These are phyloP conservation scores for Scalopus aquaticus DNA, from an alignment of 2,113 vertebrate species.

Conservation along the genomic window DNA sequence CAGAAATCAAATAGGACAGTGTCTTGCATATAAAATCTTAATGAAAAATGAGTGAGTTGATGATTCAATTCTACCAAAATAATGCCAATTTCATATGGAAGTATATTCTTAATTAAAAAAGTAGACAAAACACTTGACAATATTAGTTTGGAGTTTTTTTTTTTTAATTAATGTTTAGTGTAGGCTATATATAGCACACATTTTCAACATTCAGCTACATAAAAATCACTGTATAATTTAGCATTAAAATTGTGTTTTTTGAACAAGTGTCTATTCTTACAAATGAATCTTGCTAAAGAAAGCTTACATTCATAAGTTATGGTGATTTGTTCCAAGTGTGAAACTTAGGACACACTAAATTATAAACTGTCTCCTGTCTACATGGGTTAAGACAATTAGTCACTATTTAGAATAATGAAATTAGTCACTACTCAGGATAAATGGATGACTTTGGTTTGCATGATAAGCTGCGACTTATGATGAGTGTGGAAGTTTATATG, in stretches of 20 bases:
- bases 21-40: neutral
- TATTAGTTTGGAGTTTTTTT: neutral
- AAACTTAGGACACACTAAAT: conserved; percentile 71
- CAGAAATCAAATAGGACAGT: neutral
- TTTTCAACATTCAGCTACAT: neutral
- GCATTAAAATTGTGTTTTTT: neutral
- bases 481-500: conserved; percentile 51
- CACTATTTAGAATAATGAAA: conserved; percentile 79
- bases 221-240: neutral
- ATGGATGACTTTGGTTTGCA: conserved; percentile 83
- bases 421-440: conserved; percentile 81
- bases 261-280: neutral
- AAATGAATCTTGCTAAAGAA: conserved; percentile 24
- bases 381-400: conserved; percentile 83
- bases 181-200: neutral
- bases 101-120: neutral
- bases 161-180: neutral
- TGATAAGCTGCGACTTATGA: conserved; percentile 75
- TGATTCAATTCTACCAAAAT: conserved; percentile 3
- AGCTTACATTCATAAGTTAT: neutral
- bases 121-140: neutral
- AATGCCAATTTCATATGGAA: neutral
- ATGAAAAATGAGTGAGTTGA: neutral
- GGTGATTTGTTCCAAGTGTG: conserved; percentile 54
- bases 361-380: conserved; percentile 74